Evolutionary conservation across 2,113 vertebrate species (phyloP).

Genomic region (Sakesphorus luctuosus): DNA sequence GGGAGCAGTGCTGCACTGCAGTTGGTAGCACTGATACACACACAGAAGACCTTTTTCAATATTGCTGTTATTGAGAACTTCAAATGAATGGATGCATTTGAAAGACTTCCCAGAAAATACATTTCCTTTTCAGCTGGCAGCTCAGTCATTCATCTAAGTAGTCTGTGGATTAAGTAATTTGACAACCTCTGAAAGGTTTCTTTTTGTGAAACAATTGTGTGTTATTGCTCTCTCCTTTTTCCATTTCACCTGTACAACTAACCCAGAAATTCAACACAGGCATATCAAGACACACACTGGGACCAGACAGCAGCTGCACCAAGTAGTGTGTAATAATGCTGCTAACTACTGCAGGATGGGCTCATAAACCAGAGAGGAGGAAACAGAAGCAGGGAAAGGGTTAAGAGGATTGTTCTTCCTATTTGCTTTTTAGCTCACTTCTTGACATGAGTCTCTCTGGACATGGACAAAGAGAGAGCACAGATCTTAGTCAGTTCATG

Average conservation of each 20-base stretch:
- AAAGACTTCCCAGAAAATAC: conserved; percentile 54
- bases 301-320: background rate
- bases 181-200: conserved; percentile 33
- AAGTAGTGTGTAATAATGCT: background rate
- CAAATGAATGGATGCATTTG: conserved; percentile 51
- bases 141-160: conserved; percentile 40
- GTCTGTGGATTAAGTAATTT: conserved; percentile 62
- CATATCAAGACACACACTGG: background rate
- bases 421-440: background rate
- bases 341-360: fast-evolving
- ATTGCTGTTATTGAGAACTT: conserved; percentile 23
- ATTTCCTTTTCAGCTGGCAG: conserved; percentile 34
- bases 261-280: background rate
- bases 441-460: background rate
- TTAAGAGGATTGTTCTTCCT: background rate
- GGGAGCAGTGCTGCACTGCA: background rate
- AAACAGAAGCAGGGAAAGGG: background rate
- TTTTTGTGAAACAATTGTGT: conserved; percentile 44
- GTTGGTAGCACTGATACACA: background rate
- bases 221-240: conserved; percentile 26
- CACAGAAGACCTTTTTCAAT: conserved; percentile 36
- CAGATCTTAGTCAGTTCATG: background rate
- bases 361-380: background rate
- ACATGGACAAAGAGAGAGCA: background rate
- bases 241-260: conserved; percentile 3